Base-by-base conservation (phyloP, 2,113 vertebrate genomes). In the Saguinus midas region DNA sequence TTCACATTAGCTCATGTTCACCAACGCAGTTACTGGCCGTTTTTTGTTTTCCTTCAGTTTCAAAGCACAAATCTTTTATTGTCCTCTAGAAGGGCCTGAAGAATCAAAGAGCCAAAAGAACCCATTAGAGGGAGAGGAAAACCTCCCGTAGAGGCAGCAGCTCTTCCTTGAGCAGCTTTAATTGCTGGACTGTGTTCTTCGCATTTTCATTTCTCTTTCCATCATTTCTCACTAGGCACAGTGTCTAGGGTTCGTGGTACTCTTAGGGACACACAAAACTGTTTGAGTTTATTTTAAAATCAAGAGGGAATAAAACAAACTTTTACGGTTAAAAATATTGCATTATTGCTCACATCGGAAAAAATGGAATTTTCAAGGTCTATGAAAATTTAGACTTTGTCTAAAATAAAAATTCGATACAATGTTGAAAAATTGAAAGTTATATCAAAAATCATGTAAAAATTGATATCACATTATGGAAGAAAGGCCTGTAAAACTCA, bases 281-380 rank as follows among this genome's bases (percentile, higher is more conserved):
- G 61, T 61, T 87, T 94, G 80, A 72, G 13, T 87, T 78, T 84
- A 29, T 91, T 80, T 93, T 90, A 48, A 48, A 84, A 94, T 48
- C 12, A 82, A 32, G 12, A 92, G 83, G 7, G 20, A 11, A 64
- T 80, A 40, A n/a, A 66, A 80, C 6, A 9, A 72, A 85, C 12
- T 64, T 92, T 73, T 14, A 64, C 23, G 13, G 16, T 72, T n/a
- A 76, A 57, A 89, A n/a, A n/a, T 35, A 37, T 83, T 96, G 83
- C 80, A 45, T 75, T 82, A 88, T 95, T 82, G 25, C 45, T 86
- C 55, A 66, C 13, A 72, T 76, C 37, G 82, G 35, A 55, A 82
- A 81, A 75, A 91, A 64, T 0, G 50, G 32, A 82, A 86, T 58
- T 43, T 64, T 82, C 92, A 85, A 6, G 8, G 23, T 75, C 20